A percentile compares a stretch with the other conserved stretches of the same genome.
These are phyloP conservation scores for Catocala sponsa DNA, from an alignment of 2,888 invertebrate genomes.

Conservation along the genomic window DNA sequence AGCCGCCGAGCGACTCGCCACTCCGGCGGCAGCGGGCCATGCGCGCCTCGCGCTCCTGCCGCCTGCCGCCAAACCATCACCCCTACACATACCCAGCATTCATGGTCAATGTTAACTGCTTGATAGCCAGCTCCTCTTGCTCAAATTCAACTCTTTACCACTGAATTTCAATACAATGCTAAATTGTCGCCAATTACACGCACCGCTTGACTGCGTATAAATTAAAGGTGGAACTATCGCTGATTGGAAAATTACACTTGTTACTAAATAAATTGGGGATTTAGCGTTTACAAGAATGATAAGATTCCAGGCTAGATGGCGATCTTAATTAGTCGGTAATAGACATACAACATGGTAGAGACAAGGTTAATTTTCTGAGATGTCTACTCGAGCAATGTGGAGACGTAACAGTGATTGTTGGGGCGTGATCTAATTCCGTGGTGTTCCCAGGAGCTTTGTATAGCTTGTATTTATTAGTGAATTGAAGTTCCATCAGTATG, in stretches of 20 bases:
- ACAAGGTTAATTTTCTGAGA: slow-evolving; percentile 26
- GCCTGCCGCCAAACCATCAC: slow-evolving; percentile 24
- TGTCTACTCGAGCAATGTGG: slow-evolving; percentile 19
- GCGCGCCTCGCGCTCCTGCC: slow-evolving; percentile 53
- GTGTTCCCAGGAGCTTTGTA: slow-evolving; percentile 16
- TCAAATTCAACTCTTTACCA: slow-evolving; percentile 48
- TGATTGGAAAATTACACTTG: slow-evolving; percentile 49
- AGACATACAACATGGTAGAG: slow-evolving; percentile 26
- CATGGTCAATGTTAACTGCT: slow-evolving; percentile 77
- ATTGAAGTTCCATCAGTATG: slow-evolving; percentile 23
- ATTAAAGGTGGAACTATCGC: slow-evolving; percentile 38
- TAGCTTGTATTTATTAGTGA: slow-evolving; percentile 20
- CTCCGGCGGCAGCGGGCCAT: slow-evolving; percentile 53
- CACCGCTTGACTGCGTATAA: slow-evolving; percentile 28
- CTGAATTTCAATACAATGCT: slow-evolving; percentile 41
- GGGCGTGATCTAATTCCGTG: slow-evolving; percentile 23
- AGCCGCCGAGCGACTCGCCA: slow-evolving; percentile 34
- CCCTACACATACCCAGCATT: slow-evolving; percentile 56
- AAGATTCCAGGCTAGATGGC: slow-evolving; percentile 29
- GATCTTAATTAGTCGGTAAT: slow-evolving; percentile 39
- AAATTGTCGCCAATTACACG: slow-evolving; percentile 48
- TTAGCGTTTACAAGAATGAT: slow-evolving; percentile 35
- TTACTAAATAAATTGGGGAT: slow-evolving; percentile 43
- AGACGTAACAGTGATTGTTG: slow-evolving; percentile 24
- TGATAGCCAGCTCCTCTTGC: slow-evolving; percentile 53